These are phyloP conservation scores for Fragum whitleyi DNA, from an alignment of 2,888 invertebrate genomes.

Conservation along the genomic window DNA sequence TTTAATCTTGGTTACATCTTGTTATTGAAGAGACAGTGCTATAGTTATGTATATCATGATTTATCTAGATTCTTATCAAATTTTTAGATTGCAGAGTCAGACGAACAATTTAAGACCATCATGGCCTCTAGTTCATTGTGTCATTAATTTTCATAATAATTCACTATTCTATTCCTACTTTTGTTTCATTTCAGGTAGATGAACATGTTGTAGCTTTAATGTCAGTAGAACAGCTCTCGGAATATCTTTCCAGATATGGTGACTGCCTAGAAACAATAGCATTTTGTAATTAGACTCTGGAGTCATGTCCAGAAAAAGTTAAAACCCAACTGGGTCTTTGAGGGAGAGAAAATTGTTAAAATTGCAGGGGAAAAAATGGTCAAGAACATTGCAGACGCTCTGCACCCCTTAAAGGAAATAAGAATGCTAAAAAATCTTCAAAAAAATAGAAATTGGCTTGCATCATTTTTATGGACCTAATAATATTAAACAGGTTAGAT, in stretches of 20 bases:
- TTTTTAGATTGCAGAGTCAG: no score
- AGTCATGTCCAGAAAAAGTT: not conserved
- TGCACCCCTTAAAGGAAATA: not conserved
- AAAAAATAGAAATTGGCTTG: slow-evolving; percentile 16
- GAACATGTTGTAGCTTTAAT: slow-evolving; percentile 1
- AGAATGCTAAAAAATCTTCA: slow-evolving; percentile 7
- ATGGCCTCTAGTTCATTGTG: no score
- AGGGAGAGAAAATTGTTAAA: not conserved
- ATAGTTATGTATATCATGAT: no score
- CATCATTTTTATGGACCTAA: not conserved
- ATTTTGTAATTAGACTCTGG: slow-evolving; percentile 2
- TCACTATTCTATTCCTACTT: not conserved
- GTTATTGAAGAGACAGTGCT: no score
- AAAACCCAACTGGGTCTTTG: not conserved
- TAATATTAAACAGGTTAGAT: slow-evolving; percentile 10
- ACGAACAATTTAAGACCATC: no score
- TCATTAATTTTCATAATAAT: no score
- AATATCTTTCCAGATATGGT: not conserved
- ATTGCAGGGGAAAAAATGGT: not conserved
- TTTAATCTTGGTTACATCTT: no score
- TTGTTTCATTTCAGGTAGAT: not conserved
- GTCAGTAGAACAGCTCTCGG: not conserved
- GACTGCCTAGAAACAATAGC: not conserved
- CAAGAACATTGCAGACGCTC: not conserved
- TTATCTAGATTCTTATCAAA: no score